phyloP scores from a whole-genome alignment of 2,113 vertebrate genomes.

The Nematolebias whitei region DNA sequence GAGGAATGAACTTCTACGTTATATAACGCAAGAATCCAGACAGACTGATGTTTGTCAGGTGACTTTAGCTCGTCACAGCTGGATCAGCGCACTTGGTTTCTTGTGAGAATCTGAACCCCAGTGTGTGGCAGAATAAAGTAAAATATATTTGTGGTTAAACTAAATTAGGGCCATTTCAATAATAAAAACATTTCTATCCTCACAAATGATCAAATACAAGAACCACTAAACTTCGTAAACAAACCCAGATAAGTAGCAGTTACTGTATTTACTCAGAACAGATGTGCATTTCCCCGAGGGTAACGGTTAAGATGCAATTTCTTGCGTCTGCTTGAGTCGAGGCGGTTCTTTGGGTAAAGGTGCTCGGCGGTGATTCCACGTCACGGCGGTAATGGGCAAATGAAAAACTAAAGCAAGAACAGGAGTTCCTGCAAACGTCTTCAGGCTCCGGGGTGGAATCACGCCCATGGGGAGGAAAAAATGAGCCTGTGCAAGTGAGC shows the following conservation, averaged over 20 bases:
- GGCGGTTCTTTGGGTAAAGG: constrained; percentile 27
- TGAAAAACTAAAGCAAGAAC: constrained; percentile 47
- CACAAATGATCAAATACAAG: constrained; percentile 18
- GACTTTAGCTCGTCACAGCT: too few relatives aligned
- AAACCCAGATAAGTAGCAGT: constrained; percentile 6
- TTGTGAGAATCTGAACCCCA: too few relatives aligned
- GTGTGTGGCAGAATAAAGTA: background rate
- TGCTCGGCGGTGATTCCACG: constrained; percentile 49
- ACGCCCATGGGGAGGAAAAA: background rate
- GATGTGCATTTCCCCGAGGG: constrained; percentile 1
- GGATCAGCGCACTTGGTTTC: too few relatives aligned
- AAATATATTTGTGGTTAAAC: background rate
- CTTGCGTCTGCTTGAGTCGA: constrained; percentile 22
- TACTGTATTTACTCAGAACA: constrained; percentile 7
- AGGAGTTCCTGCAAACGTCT: constrained; percentile 45
- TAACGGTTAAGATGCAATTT: constrained; percentile 29
- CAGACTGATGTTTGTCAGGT: too few relatives aligned
- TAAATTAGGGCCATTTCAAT: constrained; percentile 17
- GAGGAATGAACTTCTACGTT: background rate
- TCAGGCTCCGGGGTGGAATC: constrained; percentile 41
- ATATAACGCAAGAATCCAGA: background rate
- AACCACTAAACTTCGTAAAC: constrained; percentile 20
- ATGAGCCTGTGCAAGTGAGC: background rate
- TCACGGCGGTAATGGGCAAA: constrained; percentile 41
- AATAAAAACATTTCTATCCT: background rate